Conservation (phyloP, 2,888 invertebrate species). For the Dryadula phaetusa region DNA sequence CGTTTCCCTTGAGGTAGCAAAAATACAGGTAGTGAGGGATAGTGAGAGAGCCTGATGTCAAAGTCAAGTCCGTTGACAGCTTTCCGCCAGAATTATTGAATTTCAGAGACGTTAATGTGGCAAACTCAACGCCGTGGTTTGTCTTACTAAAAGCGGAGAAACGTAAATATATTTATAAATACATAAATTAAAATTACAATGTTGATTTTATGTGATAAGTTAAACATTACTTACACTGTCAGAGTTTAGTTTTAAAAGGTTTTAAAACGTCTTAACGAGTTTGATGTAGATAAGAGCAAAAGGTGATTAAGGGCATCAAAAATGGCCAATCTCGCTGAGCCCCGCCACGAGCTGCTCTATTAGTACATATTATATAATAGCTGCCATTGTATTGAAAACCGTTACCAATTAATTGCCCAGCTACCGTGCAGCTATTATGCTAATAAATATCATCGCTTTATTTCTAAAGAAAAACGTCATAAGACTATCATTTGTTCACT, state of each 20-base stretch:
- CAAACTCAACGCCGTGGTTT: too few species aligned
- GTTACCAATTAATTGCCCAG: neutral
- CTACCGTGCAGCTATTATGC: neutral
- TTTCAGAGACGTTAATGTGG: too few species aligned
- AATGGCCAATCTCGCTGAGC: neutral
- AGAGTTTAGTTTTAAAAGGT: neutral
- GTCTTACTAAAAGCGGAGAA: too few species aligned
- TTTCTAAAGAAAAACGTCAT: neutral
- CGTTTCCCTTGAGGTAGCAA: too few species aligned
- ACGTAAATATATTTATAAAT: too few species aligned
- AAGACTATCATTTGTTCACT: too few species aligned
- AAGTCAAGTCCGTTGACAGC: too few species aligned
- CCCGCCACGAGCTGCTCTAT: neutral
- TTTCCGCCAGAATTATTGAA: too few species aligned
- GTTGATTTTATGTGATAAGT: neutral
- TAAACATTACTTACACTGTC: neutral
- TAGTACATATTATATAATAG: neutral
- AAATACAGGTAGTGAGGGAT: too few species aligned
- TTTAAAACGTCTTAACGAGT: slow-evolving; percentile 4
- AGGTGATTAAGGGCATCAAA: slow-evolving; percentile 15
- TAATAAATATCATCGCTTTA: neutral
- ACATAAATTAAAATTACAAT: too few species aligned
- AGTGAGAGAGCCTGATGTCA: too few species aligned
- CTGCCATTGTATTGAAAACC: neutral
- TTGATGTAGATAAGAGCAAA: neutral